Percentiles rank a stretch among this genome's conserved stretches.
Evolutionary conservation across 2,888 invertebrate genomes (phyloP).

Genomic region (Theodoxus fluviatilis): DNA sequence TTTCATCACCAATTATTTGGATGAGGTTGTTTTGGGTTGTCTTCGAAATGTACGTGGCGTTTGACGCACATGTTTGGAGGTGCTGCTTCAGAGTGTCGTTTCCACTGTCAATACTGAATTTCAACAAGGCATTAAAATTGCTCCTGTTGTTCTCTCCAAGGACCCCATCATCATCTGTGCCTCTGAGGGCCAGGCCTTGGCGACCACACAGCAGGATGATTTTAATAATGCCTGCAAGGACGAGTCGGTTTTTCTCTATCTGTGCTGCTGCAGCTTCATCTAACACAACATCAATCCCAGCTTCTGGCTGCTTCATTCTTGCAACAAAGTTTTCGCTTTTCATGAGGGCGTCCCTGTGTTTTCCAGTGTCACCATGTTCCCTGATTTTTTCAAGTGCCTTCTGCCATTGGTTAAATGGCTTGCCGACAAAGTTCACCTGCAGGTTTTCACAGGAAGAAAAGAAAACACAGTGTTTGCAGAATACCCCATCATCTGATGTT

Average conservation of each 20-base stretch:
- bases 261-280: not conserved
- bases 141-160: conserved; percentile 25
- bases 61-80: conserved; percentile 6
- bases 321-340: not conserved
- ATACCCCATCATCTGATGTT: too few relatives aligned
- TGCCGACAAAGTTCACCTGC: not conserved
- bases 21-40: conserved; percentile 36
- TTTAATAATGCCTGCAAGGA: conserved; percentile 31
- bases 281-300: not conserved
- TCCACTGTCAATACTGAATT: conserved; percentile 23
- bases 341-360: not conserved
- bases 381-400: not conserved
- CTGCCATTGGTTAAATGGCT: not conserved
- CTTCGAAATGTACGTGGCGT: conserved; percentile 32
- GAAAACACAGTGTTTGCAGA: too few relatives aligned
- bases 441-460: too few relatives aligned
- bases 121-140: conserved; percentile 33
- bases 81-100: conserved; percentile 30
- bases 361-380: not conserved
- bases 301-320: not conserved
- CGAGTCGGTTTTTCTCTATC: conserved; percentile 29
- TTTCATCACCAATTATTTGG: conserved; percentile 26
- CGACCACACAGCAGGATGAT: conserved; percentile 34
- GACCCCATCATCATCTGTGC: conserved; percentile 22
- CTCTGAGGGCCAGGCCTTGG: conserved; percentile 33